Evolutionary conservation across 2,888 invertebrate species (phyloP), one percentile per base, ranked within the genome.

Genomic region (Ypsolopha sequella): DNA sequence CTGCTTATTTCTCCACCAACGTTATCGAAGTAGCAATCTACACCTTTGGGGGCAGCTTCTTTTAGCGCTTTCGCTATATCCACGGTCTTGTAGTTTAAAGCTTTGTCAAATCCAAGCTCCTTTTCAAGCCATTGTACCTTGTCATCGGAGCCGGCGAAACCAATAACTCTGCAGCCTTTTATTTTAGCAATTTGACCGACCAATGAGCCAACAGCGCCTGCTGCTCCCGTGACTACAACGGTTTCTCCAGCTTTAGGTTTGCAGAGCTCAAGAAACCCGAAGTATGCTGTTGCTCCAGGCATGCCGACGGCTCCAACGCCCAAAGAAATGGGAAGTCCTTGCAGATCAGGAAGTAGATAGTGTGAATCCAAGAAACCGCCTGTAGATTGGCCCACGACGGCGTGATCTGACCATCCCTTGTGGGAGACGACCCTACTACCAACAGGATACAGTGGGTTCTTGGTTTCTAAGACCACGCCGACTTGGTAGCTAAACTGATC

Each of bases 1-100:
- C 86, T 87, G 50, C 90, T 89, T 14, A 91, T 80, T 54, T 90
- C 89, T 4, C 92, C 92, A 14, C 92, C 92, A 6, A 92, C 93
- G 69, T 93, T 93, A 65, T 94, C 94, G 65, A 93, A 93, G 64
- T 91, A 93, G 63, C 92, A 91, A 63, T 94, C 92, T 0, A 93
- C 78, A 7, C 92, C 93, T 33, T 91, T 75, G 0, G 93, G 92
- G 1, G 92, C 92, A 43, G 84, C 87, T 70, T 89, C 80, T 53
- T 88, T 87, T 11, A 94, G 70, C n/a, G 86, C 88, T 46, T 79
- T 64, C 0, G 68, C 63, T 11, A 90, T 59, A 59, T 91, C 71
- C 6, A 73, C 85, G 2, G 87, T 90, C 68, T 93, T 94, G 71
- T 94, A 94, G 76, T 94, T 94, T 57, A 91, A 89, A 3, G 89